These are phyloP conservation scores for Megaleporinus macrocephalus DNA, from an alignment of 2,113 vertebrate genomes.

Conservation along the genomic window DNA sequence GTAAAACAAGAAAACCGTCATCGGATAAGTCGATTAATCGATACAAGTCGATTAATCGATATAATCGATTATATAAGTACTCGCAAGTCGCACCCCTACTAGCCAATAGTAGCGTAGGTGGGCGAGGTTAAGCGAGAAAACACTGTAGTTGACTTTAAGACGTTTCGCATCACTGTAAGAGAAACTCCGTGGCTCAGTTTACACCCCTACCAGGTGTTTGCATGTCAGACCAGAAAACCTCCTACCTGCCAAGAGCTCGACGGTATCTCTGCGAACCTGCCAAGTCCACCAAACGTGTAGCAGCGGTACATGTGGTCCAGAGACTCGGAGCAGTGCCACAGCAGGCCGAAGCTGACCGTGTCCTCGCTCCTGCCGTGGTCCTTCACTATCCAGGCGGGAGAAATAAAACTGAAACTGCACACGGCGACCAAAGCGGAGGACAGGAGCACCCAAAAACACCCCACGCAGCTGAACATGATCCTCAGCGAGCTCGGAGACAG, in stretches of 20 bases:
- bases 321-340: constrained; percentile 87
- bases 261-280: constrained; percentile 85
- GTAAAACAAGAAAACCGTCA: no score
- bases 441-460: constrained; percentile 88
- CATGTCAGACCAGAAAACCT: not conserved
- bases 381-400: constrained; percentile 87
- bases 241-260: constrained; percentile 91
- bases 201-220: not conserved
- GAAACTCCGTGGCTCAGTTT: not conserved
- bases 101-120: no score
- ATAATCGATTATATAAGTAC: no score
- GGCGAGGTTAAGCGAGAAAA: no score
- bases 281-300: constrained; percentile 83
- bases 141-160: no score
- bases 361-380: constrained; percentile 77
- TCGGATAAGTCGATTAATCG: no score
- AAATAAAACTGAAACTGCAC: constrained; percentile 87
- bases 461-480: constrained; percentile 88
- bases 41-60: no score
- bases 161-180: no score
- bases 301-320: constrained; percentile 80
- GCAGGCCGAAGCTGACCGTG: constrained; percentile 85
- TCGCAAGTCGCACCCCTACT: no score
- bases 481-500: constrained; percentile 74
- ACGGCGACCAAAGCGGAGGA: constrained; percentile 84